Conservation (phyloP, 2,888 invertebrate species). For the Lithophane ornitopus region DNA sequence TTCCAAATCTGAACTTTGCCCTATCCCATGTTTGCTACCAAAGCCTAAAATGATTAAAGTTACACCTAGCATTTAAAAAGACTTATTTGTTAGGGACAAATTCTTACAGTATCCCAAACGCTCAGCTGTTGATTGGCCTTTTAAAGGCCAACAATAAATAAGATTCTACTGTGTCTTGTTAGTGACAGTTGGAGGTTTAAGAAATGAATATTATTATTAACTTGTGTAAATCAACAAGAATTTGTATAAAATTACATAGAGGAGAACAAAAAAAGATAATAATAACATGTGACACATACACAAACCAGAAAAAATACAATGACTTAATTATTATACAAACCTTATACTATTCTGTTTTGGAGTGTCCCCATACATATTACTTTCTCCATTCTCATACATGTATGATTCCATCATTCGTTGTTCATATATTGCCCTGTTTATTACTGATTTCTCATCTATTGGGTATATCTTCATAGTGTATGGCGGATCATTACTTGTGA, state of each 20-base stretch:
- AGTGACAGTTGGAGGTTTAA: too few species aligned
- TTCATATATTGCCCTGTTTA: conserved; percentile 79
- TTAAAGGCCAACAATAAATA: too few species aligned
- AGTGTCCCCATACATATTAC: conserved; percentile 76
- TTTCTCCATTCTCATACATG: conserved; percentile 83
- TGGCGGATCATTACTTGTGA: conserved; percentile 68
- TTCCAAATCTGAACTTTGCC: conserved; percentile 5
- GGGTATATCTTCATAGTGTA: conserved; percentile 83
- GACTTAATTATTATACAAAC: conserved; percentile 67
- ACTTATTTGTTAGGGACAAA: neutral
- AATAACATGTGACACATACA: neutral
- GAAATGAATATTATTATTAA: too few species aligned
- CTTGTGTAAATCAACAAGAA: neutral
- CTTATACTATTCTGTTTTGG: conserved; percentile 85
- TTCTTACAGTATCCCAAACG: too few species aligned
- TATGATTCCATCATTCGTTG: conserved; percentile 78
- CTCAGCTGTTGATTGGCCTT: too few species aligned
- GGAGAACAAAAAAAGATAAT: neutral
- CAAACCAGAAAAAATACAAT: conserved; percentile 12
- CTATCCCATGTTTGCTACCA: neutral
- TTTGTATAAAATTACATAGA: neutral
- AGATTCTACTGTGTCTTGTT: too few species aligned
- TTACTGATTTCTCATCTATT: conserved; percentile 82
- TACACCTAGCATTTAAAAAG: neutral
- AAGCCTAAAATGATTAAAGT: neutral